Conservation (phyloP, 2,888 invertebrate species). For the Parnassius smintheus region DNA sequence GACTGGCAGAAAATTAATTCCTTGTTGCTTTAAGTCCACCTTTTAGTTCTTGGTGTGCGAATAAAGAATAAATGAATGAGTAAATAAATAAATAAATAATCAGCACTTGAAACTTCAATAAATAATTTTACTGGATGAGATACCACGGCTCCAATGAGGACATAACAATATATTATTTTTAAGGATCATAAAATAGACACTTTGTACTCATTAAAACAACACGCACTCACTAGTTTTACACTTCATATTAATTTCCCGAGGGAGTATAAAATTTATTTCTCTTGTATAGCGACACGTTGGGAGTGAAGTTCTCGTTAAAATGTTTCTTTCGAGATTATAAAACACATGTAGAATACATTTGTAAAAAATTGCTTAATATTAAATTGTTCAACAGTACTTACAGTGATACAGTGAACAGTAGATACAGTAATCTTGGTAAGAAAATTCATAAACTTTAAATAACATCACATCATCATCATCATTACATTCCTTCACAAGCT, state of each 20-base stretch:
- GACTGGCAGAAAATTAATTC: too few relatives aligned
- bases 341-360: neutral
- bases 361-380: neutral
- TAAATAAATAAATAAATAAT: too few relatives aligned
- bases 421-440: neutral
- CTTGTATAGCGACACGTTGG: conserved; percentile 39
- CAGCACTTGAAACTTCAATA: too few relatives aligned
- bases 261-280: conserved; percentile 70
- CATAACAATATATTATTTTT: neutral
- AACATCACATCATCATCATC: neutral
- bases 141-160: too few relatives aligned
- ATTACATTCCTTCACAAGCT: too few relatives aligned
- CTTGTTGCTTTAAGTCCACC: too few relatives aligned
- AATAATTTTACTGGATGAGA: too few relatives aligned
- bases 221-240: conserved; percentile 33
- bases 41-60: too few relatives aligned
- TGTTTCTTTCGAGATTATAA: neutral
- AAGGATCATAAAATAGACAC: neutral
- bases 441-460: neutral
- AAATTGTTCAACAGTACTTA: neutral
- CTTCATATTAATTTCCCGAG: conserved; percentile 78
- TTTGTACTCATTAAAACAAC: conserved; percentile 5
- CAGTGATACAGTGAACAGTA: too few relatives aligned
- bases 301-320: too few relatives aligned
- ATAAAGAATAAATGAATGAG: too few relatives aligned